These are phyloP conservation scores for Mactra quadrangularis DNA, from an alignment of 1,140 invertebrate genomes.

Conservation along the genomic window DNA sequence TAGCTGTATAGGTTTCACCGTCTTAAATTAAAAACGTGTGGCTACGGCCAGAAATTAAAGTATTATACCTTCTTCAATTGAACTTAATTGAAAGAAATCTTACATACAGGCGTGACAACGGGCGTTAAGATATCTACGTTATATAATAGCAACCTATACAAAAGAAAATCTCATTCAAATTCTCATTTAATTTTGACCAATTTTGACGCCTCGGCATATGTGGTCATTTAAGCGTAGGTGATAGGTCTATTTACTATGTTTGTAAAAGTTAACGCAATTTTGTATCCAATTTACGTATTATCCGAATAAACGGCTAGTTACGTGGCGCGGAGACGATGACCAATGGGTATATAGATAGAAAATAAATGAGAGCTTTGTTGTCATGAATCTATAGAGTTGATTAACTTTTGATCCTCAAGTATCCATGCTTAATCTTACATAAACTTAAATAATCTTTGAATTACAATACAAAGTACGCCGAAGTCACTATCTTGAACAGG, in stretches of 20 bases:
- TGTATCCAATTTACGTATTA: constrained; percentile 46
- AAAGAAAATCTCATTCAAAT: constrained; percentile 33
- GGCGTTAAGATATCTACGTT: constrained; percentile 49
- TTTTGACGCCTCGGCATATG: constrained; percentile 46
- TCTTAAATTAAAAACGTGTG: constrained; percentile 19
- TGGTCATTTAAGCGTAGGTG: constrained; percentile 51
- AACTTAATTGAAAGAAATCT: constrained; percentile 49
- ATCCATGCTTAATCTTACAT: constrained; percentile 27
- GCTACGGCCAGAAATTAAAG: constrained; percentile 27
- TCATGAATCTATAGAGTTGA: constrained; percentile 7
- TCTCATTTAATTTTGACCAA: constrained; percentile 51
- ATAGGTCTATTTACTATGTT: constrained; percentile 56
- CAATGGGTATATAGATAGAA: constrained; percentile 31
- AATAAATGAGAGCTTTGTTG: constrained; percentile 43
- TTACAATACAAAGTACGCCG: too few species aligned
- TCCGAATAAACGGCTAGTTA: constrained; percentile 17
- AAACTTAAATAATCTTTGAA: constrained; percentile 15
- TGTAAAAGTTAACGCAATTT: constrained; percentile 54
- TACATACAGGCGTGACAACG: constrained; percentile 21
- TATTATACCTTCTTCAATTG: constrained; percentile 46
- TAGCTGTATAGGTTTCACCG: too few species aligned
- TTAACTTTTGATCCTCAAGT: constrained; percentile 52
- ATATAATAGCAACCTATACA: constrained; percentile 12
- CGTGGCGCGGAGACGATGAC: background rate
- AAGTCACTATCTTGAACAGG: too few species aligned